phyloP scores from a whole-genome alignment of 2,113 vertebrate genomes.

The Mustelus asterias region DNA sequence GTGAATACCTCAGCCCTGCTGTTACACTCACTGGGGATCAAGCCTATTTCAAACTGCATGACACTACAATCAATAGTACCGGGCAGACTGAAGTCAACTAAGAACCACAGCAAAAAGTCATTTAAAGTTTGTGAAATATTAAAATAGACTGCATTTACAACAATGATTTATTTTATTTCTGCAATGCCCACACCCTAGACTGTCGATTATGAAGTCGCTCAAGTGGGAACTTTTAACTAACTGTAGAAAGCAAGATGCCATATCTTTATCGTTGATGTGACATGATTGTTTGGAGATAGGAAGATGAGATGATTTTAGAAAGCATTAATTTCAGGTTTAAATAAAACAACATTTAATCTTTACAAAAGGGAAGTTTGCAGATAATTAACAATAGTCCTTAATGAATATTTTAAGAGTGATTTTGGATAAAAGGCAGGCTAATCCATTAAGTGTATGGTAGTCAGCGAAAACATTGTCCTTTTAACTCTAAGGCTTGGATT shows the following conservation, averaged over 20 bases:
- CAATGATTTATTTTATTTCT: neutral
- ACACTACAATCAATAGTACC: neutral
- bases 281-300: neutral
- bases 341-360: neutral
- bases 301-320: neutral
- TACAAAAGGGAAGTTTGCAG: neutral
- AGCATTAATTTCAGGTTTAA: neutral
- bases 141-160: neutral
- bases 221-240: neutral
- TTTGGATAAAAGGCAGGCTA: neutral
- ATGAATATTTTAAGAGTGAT: neutral
- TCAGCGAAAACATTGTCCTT: neutral
- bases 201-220: neutral
- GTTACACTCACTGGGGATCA: neutral
- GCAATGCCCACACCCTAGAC: neutral
- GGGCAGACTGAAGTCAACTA: neutral
- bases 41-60: constrained; percentile 17
- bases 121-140: neutral
- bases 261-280: no score
- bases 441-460: neutral
- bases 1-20: neutral
- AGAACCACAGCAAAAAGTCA: neutral
- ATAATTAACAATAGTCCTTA: neutral
- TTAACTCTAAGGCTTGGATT: neutral
- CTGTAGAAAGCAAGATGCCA: neutral